A percentile compares a stretch with the other conserved stretches of the same genome.
These are phyloP conservation scores for Poecile atricapillus DNA, from an alignment of 2,113 vertebrate genomes.

Conservation along the genomic window DNA sequence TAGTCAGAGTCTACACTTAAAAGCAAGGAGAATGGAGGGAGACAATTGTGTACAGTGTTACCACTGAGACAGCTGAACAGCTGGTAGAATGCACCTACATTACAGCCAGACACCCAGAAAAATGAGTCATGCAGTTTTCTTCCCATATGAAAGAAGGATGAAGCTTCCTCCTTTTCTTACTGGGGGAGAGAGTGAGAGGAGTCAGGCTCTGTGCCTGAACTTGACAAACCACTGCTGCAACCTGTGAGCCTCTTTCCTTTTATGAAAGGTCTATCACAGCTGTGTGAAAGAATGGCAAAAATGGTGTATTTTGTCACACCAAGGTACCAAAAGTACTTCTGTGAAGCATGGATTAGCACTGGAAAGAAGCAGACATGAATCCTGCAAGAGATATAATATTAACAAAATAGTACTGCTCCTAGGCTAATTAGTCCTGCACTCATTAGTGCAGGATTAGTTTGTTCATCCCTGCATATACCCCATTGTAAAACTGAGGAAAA, in stretches of 20 bases:
- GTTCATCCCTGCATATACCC: neutral
- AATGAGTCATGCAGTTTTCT: neutral
- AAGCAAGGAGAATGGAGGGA: neutral
- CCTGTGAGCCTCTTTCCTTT: neutral
- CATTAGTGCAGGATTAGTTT: neutral
- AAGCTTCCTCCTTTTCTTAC: neutral
- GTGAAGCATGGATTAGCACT: neutral
- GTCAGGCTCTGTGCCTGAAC: neutral
- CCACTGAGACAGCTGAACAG: neutral
- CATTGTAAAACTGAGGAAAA: neutral
- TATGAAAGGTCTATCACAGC: neutral
- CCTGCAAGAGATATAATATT: neutral
- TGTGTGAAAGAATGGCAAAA: neutral
- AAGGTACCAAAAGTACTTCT: neutral
- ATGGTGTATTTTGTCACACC: neutral
- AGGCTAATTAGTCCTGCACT: neutral
- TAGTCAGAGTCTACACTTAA: neutral
- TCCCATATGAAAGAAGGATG: neutral
- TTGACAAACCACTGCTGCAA: neutral
- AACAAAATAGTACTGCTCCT: neutral
- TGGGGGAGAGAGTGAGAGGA: neutral
- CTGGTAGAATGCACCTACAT: neutral
- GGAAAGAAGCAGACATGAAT: neutral
- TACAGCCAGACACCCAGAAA: neutral
- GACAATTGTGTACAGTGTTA: neutral